A percentile compares a stretch with the other conserved stretches of the same genome.
phyloP scores from a whole-genome alignment of 2,888 invertebrate genomes.

The Bursaphelenchus okinawaensis region DNA sequence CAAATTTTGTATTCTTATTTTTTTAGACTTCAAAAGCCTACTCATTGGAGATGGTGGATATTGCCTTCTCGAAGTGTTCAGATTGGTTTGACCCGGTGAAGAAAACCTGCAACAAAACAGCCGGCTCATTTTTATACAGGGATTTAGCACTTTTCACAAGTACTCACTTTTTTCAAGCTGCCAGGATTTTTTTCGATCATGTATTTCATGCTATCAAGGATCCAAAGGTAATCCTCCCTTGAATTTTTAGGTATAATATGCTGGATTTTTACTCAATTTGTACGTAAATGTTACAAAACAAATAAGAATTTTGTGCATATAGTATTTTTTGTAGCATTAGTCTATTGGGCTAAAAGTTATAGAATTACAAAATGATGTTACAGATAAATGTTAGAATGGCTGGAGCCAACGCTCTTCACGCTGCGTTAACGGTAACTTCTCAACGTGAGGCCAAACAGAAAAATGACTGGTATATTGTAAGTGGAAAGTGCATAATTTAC shows the following conservation, averaged over 20 bases:
- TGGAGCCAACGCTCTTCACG: conserved; percentile 82
- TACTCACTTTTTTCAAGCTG: conserved; percentile 76
- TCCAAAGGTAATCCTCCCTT: conserved; percentile 37
- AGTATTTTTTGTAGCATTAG: too few species aligned
- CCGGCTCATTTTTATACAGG: conserved; percentile 69
- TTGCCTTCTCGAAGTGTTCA: conserved; percentile 88
- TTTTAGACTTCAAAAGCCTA: conserved; percentile 70
- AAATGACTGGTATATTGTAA: conserved; percentile 71
- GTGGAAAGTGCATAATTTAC: neutral
- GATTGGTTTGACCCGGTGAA: conserved; percentile 84
- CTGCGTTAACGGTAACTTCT: conserved; percentile 84
- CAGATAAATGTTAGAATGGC: conserved; percentile 79
- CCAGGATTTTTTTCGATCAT: conserved; percentile 60
- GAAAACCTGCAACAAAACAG: conserved; percentile 65
- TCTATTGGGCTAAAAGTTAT: too few species aligned
- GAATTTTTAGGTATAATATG: conserved; percentile 8
- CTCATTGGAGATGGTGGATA: conserved; percentile 93
- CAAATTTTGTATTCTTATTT: too few species aligned
- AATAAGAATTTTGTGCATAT: too few species aligned
- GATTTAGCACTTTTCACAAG: conserved; percentile 92
- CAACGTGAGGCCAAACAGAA: conserved; percentile 90
- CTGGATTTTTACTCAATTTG: too few species aligned
- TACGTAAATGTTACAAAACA: too few species aligned
- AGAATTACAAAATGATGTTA: too few species aligned
- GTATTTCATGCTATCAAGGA: conserved; percentile 52